Base-by-base conservation (phyloP, 2,888 invertebrate species). In the Thecophora atra region DNA sequence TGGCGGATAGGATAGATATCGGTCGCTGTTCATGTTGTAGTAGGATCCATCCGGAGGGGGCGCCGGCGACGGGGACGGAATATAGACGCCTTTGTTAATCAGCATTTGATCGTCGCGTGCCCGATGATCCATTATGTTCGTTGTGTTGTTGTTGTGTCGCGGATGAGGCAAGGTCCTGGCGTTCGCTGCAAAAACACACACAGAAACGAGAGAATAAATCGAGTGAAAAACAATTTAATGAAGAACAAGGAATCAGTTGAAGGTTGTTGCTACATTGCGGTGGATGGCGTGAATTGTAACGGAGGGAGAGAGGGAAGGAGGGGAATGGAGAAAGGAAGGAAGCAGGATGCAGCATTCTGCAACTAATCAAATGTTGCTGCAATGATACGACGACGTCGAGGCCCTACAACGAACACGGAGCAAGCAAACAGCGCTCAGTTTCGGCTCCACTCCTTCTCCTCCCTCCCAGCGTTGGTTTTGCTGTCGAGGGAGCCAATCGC, bases 1-100 rank as follows among this genome's bases (percentile, higher is more conserved):
- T 67, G 94, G 93, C 44, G 94, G 94, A 86, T 94, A 94, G 1
- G 94, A 93, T 71, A 94, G 88, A 84, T 94, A 94, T 80, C 93
- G 88, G 75, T 93, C 93, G 2, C 93, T 92, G 58, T 90, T 88
- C 91, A 93, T 93, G 84, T 93, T 93, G 88, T 92, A 93, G 83
- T 93, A 94, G 51, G 93, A 91, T 65, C 93, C 93, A 81, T 93
- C 93, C 42, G 92, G 88, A 0, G 93, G 93, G 3, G 92, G 92
- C 84, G 93, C 92, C 52, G 93, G 92, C 73, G 93, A 92, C 74
- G 90, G 90, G 83, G 87, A 86, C 83, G 87, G 87, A 81, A 87
- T 86, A 77, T 86, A 86, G 73, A 85, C 83, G 72, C 76, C 76
- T 81, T 87, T 87, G 75, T 79, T 85, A 74, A 85, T 83, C 73